These are phyloP conservation scores for Ptyas mucosa DNA, from an alignment of 2,113 vertebrate genomes.

Conservation along the genomic window DNA sequence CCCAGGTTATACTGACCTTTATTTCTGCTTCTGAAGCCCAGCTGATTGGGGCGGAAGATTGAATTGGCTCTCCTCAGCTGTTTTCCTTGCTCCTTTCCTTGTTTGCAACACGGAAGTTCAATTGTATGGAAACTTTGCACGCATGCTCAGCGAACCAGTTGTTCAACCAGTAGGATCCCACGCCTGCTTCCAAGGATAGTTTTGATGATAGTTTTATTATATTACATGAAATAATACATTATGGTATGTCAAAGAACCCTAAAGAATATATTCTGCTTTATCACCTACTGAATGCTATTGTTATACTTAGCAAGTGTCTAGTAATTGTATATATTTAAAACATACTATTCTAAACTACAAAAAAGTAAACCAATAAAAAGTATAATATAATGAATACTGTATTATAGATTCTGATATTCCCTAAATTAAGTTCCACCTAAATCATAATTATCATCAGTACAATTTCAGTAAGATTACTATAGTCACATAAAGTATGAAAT, in stretches of 20 bases:
- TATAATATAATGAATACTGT: background rate
- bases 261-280: background rate
- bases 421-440: background rate
- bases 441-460: background rate
- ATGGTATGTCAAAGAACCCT: background rate
- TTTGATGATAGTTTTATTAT: background rate
- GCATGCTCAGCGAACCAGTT: too few species aligned
- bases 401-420: background rate
- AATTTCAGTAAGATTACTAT: background rate
- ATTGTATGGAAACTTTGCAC: too few species aligned
- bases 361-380: background rate
- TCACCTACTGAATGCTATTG: background rate
- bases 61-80: too few species aligned
- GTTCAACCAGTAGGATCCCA: too few species aligned
- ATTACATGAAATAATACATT: background rate
- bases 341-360: background rate
- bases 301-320: background rate
- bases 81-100: too few species aligned
- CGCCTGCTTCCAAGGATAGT: background rate
- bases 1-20: too few species aligned
- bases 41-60: too few species aligned
- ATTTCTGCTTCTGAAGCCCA: too few species aligned
- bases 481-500: background rate
- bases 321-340: background rate
- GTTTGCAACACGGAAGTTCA: too few species aligned